Percentiles rank a stretch among this genome's conserved stretches.
Conservation (phyloP, 2,888 invertebrate species). For the Gari tellinella region DNA sequence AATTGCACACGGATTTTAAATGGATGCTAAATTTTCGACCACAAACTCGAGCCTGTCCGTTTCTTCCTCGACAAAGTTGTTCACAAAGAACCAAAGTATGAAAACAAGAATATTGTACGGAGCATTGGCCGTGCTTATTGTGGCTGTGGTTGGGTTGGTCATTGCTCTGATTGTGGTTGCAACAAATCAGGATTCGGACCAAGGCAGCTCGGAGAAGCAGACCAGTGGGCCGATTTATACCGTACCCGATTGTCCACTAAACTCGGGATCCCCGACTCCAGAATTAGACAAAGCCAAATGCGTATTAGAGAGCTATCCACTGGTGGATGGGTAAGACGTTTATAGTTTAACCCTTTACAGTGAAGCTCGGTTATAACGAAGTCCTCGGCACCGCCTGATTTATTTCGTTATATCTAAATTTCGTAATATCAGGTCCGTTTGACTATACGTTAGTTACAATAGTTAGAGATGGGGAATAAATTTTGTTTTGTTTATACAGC, state of each 20-base stretch:
- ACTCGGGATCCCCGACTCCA: conserved; percentile 18
- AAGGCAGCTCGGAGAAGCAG: neutral
- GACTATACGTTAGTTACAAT: no score
- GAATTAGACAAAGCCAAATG: conserved; percentile 65
- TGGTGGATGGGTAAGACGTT: conserved; percentile 76
- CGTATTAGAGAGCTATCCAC: conserved; percentile 69
- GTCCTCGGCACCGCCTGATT: no score
- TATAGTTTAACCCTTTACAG: no score
- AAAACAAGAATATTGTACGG: conserved; percentile 25
- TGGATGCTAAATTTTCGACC: no score
- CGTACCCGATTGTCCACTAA: conserved; percentile 31
- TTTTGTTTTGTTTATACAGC: no score
- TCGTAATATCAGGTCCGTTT: no score
- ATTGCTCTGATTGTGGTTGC: conserved; percentile 44
- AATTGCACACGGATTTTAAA: no score
- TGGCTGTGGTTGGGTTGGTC: conserved; percentile 35
- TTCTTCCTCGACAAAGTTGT: no score
- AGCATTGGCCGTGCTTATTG: conserved; percentile 9
- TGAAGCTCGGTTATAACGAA: no score
- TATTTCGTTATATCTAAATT: no score
- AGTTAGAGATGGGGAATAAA: no score
- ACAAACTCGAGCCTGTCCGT: no score
- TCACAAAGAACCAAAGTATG: conserved; percentile 3
- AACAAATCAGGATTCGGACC: conserved; percentile 1
- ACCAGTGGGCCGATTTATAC: neutral